phyloP scores from a whole-genome alignment of 2,888 invertebrate species.

The Elysia crispata region DNA sequence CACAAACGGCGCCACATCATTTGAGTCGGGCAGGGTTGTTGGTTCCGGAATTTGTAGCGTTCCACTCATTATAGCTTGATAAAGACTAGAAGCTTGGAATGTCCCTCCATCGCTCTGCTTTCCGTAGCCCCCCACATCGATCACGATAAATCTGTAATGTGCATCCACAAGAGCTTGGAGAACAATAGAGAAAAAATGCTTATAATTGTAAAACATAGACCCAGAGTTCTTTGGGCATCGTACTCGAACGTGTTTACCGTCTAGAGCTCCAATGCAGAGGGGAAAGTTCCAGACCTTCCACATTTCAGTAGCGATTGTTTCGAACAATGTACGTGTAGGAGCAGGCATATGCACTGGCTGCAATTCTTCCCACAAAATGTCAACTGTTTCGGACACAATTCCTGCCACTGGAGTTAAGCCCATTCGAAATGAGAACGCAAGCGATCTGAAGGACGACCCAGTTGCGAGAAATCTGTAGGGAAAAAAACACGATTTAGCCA shows the following conservation, averaged over 20 bases:
- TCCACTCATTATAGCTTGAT: constrained; percentile 15
- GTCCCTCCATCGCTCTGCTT: constrained; percentile 37
- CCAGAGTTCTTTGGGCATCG: not conserved
- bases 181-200: not conserved
- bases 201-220: constrained; percentile 5
- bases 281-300: not conserved
- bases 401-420: not conserved
- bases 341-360: not conserved
- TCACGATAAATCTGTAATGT: constrained; percentile 31
- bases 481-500: not conserved
- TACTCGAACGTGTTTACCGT: constrained; percentile 12
- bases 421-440: not conserved
- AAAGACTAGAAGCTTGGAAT: constrained; percentile 27
- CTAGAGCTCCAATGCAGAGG: not conserved
- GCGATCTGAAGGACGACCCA: not conserved
- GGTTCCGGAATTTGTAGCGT: constrained; percentile 14
- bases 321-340: not conserved
- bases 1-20: constrained; percentile 12
- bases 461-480: not conserved
- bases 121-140: constrained; percentile 30
- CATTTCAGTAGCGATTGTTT: not conserved
- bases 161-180: constrained; percentile 16
- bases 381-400: constrained; percentile 2
- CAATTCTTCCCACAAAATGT: constrained; percentile 6
- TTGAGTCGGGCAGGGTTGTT: constrained; percentile 16